Conservation (phyloP, 2,797 vertebrate species). For the Sebastes flavidus region DNA sequence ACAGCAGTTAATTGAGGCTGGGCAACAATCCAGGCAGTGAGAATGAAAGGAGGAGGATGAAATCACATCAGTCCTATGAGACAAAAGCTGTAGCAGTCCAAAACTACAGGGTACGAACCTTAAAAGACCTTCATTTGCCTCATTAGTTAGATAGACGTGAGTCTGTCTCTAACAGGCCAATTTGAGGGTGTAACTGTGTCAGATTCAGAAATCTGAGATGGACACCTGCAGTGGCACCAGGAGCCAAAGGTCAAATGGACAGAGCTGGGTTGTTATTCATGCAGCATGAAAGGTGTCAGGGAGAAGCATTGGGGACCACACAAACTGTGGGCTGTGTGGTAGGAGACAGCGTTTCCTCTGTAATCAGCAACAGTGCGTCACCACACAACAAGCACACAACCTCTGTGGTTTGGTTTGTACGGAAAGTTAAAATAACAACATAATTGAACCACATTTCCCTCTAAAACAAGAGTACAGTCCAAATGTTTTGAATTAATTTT, state of each 20-base stretch:
- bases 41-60: neutral
- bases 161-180: neutral
- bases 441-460: neutral
- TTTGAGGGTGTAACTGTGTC: constrained; percentile 2
- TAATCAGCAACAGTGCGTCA: constrained; percentile 5
- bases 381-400: neutral
- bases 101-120: neutral
- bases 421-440: constrained; percentile 15
- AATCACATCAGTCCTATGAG: neutral
- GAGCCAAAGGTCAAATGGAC: constrained; percentile 46
- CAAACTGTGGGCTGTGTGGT: constrained; percentile 15
- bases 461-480: neutral
- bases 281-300: constrained; percentile 18
- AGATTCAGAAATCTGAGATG: constrained; percentile 38
- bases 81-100: neutral
- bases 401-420: neutral
- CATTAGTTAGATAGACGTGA: constrained; percentile 6
- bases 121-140: neutral
- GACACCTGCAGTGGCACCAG: neutral
- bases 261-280: constrained; percentile 46
- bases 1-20: neutral
- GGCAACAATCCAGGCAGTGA: neutral
- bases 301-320: constrained; percentile 27
- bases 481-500: constrained; percentile 22
- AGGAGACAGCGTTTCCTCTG: neutral